A percentile compares a stretch with the other conserved stretches of the same genome.
These are phyloP conservation scores for Ochropleura leucogaster DNA, from an alignment of 2,888 invertebrate species.

Conservation along the genomic window DNA sequence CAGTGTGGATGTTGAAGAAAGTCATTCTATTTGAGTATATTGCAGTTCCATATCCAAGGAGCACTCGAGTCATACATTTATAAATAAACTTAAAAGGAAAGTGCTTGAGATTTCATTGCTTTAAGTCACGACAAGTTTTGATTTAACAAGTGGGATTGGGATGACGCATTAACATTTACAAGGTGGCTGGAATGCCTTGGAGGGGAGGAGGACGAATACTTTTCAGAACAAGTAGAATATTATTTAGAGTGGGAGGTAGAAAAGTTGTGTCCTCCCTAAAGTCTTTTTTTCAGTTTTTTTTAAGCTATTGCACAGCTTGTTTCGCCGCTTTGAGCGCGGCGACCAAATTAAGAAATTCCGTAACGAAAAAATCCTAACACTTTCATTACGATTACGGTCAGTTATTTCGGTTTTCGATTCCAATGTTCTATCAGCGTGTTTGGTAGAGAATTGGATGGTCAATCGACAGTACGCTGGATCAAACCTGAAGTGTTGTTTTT, in stretches of 20 bases:
- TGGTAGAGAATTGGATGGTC: too few relatives aligned
- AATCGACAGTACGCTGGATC: too few relatives aligned
- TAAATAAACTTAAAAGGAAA: constrained; percentile 29
- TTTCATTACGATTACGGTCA: too few relatives aligned
- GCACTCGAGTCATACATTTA: not conserved
- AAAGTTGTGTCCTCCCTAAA: not conserved
- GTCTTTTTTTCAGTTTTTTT: too few relatives aligned
- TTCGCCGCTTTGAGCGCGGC: too few relatives aligned
- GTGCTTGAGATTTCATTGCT: constrained; percentile 29
- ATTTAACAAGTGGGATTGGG: constrained; percentile 22
- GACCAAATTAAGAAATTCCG: too few relatives aligned
- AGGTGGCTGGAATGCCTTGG: not conserved
- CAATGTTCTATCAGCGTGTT: too few relatives aligned
- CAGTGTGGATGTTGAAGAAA: not conserved
- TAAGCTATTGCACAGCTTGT: too few relatives aligned
- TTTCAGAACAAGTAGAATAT: not conserved
- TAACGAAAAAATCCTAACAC: too few relatives aligned
- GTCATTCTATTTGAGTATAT: not conserved
- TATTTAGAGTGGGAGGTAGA: not conserved
- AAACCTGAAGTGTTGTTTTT: too few relatives aligned
- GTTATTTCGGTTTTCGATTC: too few relatives aligned
- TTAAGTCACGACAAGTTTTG: constrained; percentile 33
- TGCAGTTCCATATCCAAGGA: not conserved
- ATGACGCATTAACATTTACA: constrained; percentile 21
- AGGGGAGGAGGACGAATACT: too few relatives aligned